Percentiles rank a stretch among this genome's conserved stretches.
These are phyloP conservation scores for Sebastes trivittatus DNA, from an alignment of 2,797 vertebrate species.

Conservation along the genomic window DNA sequence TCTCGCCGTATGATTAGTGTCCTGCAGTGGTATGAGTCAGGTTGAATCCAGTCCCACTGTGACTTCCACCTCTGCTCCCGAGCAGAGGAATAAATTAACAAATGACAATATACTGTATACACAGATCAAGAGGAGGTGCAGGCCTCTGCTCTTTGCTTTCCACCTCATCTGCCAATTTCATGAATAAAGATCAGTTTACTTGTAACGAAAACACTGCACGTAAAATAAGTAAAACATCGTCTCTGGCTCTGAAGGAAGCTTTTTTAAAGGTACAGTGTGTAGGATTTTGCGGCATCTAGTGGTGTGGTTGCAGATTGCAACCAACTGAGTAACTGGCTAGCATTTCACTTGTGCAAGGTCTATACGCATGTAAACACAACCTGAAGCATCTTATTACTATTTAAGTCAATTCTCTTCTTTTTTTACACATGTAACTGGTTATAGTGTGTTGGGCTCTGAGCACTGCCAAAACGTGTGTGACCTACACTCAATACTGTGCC, in stretches of 20 bases:
- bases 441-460: background rate
- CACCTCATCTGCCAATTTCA: background rate
- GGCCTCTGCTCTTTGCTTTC: constrained; percentile 15
- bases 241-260: background rate
- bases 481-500: background rate
- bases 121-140: constrained; percentile 15
- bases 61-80: constrained; percentile 20
- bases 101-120: constrained; percentile 9
- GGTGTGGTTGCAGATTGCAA: too few species aligned
- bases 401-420: background rate
- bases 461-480: background rate
- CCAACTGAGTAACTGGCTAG: too few species aligned
- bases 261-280: too few species aligned
- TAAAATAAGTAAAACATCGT: background rate
- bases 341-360: too few species aligned
- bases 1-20: background rate
- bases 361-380: background rate
- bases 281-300: too few species aligned
- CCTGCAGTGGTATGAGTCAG: constrained; percentile 31
- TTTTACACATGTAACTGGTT: background rate
- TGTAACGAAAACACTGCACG: background rate
- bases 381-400: background rate
- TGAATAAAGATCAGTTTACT: background rate
- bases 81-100: constrained; percentile 17
- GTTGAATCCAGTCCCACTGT: constrained; percentile 13